Conservation (phyloP, 2,113 vertebrate genomes). For the Rhinolophus ferrumequinum region DNA sequence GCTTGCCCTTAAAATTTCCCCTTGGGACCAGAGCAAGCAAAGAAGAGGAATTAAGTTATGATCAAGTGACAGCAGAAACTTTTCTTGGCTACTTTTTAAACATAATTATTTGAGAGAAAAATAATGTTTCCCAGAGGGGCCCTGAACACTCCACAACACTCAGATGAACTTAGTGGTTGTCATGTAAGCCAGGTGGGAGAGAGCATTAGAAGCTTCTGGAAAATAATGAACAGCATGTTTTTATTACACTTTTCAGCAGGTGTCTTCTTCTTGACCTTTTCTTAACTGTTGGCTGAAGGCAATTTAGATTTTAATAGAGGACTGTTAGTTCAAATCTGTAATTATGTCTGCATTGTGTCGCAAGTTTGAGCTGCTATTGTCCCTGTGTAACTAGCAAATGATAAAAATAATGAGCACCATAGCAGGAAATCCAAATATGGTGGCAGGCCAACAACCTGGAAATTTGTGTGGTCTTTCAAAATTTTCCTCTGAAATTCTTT, state of each 20-base stretch:
- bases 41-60: conserved; percentile 30
- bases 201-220: conserved; percentile 60
- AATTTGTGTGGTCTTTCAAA: neutral
- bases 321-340: conserved; percentile 25
- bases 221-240: conserved; percentile 53
- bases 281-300: conserved; percentile 46
- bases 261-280: conserved; percentile 65
- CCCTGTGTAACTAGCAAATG: conserved; percentile 20
- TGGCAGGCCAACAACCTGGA: neutral
- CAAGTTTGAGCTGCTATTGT: neutral
- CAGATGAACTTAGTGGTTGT: conserved; percentile 16
- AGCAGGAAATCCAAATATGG: neutral
- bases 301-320: conserved; percentile 55
- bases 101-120: conserved; percentile 61
- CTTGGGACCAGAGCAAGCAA: neutral
- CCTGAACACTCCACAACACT: neutral
- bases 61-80: conserved; percentile 51
- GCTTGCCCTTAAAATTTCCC: conserved; percentile 1
- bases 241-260: conserved; percentile 67
- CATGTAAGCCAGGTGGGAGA: conserved; percentile 50
- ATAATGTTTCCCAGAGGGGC: conserved; percentile 49
- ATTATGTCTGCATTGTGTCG: neutral
- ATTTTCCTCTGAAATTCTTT: neutral
- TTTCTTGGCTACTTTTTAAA: conserved; percentile 44
- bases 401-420: conserved; percentile 22